Evolutionary conservation across 2,888 invertebrate genomes (phyloP), one percentile per base, ranked within the genome.

Genomic region (Ectropis crepuscularia): DNA sequence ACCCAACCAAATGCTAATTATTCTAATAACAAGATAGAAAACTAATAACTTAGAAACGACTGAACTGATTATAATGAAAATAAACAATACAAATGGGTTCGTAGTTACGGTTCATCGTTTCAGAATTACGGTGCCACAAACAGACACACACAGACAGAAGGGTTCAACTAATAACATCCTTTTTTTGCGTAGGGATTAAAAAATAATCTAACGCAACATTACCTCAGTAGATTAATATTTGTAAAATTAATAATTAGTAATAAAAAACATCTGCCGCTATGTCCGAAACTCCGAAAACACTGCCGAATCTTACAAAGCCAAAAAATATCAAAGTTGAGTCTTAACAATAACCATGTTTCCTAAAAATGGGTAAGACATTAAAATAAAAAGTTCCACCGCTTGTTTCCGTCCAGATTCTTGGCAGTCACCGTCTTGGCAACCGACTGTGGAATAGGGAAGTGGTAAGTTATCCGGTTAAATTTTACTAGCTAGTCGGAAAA

Each of bases 341-440:
- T 57, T 59, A 65, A 63, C 61, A 71, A 67, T 67, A 62, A 64
- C 57, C 66, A 55, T 69, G 64, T 61, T 69, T 69, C 63, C 65
- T 66, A 39, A 57, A 60, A 68, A 71, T 69, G 59, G 64, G 57
- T 50, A 62, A 57, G 63, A 64, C 66, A 69, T 68, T 66, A 55
- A 61, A 71, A 68, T 66, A 69, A 69, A 71, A 69, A 61, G 67
- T 68, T 69, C 55, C 47, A 53, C 68, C 43, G 64, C 55, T 62
- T 37, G 57, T 53, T 62, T 48, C 62, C 63, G 63, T 42, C 65
- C 64, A 61, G 58, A 63, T 65, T 63, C 67, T 67, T 71, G 69
- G 67, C 67, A 69, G 49, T 49, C 54, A 39, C 7, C 51, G 48
- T 61, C 55, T 67, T 71, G 67, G 64, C 67, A 66, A 61, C 53